Evolutionary conservation across 2,888 invertebrate genomes (phyloP), one percentile per base, ranked within the genome.

Genomic region (Pseudolycoriella hygida): DNA sequence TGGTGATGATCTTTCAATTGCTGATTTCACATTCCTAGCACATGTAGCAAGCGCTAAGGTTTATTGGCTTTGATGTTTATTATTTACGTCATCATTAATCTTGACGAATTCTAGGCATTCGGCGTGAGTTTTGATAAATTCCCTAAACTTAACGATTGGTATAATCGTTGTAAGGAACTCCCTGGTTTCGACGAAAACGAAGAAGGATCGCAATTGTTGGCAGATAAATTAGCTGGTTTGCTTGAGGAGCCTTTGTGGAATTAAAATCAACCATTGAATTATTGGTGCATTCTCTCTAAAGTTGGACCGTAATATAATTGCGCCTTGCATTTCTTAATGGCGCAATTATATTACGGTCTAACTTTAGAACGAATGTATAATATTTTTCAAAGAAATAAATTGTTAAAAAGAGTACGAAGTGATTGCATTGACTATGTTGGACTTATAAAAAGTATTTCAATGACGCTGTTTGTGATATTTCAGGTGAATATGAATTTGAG

Each of bases 161-260:
- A 75, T 10, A 64, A 71, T 43, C 64, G 68, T 47, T 78, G 78
- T 56, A 61, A 67, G 20, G 53, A 61, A 17, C 60, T 80, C 37
- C 75, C 76, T 15, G 72, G 72, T 31, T 75, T 68, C 54, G 59
- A 59, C 25, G 74, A 76, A 57, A 77, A 77, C 54, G 65, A 72
- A 50, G 65, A 64, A 54, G 77, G 76, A 17, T 76, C 76, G 12
- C 67, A 70, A 52, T 51, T 56, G 31, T 76, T 71, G 60, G 76
- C 72, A 31, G 70, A 71, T 53, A 67, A 68, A 34, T 72, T 77
- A 0, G 69, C 68, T 52, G 74, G 74, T 54, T 50, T 69, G 43
- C 62, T 64, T 32, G 49, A 51, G 20, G 30, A 43, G 45, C 17
- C 43, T 30, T 42, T 44, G 32, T 18, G 34, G 34, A 10, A 5